phyloP scores from a whole-genome alignment of 2,113 vertebrate species.

The Megaptera novaeangliae region DNA sequence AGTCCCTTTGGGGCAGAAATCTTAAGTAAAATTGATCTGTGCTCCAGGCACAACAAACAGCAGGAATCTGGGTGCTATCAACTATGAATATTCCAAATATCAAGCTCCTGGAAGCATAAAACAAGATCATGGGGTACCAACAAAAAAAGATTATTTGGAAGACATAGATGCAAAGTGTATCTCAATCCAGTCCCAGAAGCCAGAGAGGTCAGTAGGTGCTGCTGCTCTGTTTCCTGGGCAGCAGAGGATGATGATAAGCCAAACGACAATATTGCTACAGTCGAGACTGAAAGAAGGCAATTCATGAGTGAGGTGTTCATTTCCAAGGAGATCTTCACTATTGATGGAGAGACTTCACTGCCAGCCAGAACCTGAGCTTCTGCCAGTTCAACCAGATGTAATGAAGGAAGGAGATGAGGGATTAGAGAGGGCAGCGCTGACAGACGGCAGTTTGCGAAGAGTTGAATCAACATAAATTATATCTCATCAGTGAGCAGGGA shows the following conservation, averaged over 20 bases:
- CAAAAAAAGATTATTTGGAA: background rate
- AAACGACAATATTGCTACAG: constrained; percentile 49
- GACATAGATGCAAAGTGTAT: background rate
- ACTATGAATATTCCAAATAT: constrained; percentile 60
- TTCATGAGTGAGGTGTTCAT: constrained; percentile 36
- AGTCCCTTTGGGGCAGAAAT: constrained; percentile 67
- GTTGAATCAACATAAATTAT: constrained; percentile 58
- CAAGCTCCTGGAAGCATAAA: background rate
- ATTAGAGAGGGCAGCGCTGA: constrained; percentile 43
- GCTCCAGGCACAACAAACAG: constrained; percentile 75
- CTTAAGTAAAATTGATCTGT: constrained; percentile 71
- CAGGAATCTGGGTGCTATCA: constrained; percentile 72
- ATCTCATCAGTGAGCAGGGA: constrained; percentile 53
- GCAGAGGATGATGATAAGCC: constrained; percentile 17
- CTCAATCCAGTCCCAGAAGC: background rate
- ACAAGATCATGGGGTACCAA: background rate
- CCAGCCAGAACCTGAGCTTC: constrained; percentile 49
- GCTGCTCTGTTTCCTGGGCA: background rate
- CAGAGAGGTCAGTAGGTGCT: background rate
- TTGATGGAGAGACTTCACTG: constrained; percentile 57
- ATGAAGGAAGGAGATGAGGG: constrained; percentile 41
- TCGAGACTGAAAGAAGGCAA: constrained; percentile 25
- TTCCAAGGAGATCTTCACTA: constrained; percentile 40
- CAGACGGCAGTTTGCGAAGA: constrained; percentile 72
- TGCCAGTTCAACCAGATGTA: constrained; percentile 65